Evolutionary conservation across 2,888 invertebrate species (phyloP).

Genomic region (Nycteola revayana): DNA sequence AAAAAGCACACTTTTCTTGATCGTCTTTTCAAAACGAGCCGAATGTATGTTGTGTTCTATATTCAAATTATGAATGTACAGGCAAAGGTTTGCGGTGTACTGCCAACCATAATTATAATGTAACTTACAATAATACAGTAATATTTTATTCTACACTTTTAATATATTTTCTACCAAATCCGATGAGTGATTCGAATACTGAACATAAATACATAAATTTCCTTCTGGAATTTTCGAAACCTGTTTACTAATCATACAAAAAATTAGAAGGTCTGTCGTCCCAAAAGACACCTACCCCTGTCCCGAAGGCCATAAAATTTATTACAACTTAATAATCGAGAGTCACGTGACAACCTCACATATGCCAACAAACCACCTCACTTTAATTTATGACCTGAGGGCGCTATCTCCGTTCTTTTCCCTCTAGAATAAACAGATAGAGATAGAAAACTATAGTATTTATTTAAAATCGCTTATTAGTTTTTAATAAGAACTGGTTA

Average conservation of each 20-base stretch:
- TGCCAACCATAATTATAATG: too few species aligned
- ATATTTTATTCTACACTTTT: too few species aligned
- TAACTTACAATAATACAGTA: too few species aligned
- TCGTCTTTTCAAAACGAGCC: too few species aligned
- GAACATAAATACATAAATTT: slow-evolving; percentile 1
- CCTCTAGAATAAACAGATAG: slow-evolving; percentile 26
- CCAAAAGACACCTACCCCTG: slow-evolving; percentile 48
- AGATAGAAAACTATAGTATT: slow-evolving; percentile 46
- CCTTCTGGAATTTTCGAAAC: slow-evolving; percentile 16
- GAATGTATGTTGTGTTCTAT: too few species aligned
- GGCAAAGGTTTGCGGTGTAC: too few species aligned
- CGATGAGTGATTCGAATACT: too few species aligned
- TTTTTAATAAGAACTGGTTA: slow-evolving; percentile 56
- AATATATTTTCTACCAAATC: too few species aligned
- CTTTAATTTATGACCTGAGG: slow-evolving; percentile 72
- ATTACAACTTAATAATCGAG: slow-evolving; percentile 76
- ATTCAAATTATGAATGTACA: too few species aligned
- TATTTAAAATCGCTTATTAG: slow-evolving; percentile 69
- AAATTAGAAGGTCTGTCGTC: slow-evolving; percentile 31
- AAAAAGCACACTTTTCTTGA: too few species aligned
- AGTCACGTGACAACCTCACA: slow-evolving; percentile 70
- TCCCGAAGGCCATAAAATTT: slow-evolving; percentile 66
- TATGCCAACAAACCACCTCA: slow-evolving; percentile 61
- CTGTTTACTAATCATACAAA: slow-evolving; percentile 27
- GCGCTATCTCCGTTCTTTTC: slow-evolving; percentile 48